These are phyloP conservation scores for Botrylloides violaceus DNA, from an alignment of 23 tunicate genomes.

Conservation along the genomic window DNA sequence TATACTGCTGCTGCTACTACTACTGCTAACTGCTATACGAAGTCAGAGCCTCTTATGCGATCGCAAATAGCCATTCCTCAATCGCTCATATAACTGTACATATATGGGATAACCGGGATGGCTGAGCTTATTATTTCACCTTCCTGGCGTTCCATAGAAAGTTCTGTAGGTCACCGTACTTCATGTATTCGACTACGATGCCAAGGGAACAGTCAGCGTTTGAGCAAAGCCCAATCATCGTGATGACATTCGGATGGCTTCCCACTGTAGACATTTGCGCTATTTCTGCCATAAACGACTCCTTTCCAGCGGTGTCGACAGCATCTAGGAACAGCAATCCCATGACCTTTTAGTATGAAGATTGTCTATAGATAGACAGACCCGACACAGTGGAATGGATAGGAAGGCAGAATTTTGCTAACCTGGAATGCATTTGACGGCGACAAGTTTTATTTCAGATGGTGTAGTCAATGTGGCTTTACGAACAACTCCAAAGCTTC, in stretches of 20 bases:
- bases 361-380: too few relatives aligned
- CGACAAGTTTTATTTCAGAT: constrained; percentile 37
- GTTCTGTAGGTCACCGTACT: constrained; percentile 85
- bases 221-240: constrained; percentile 60
- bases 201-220: constrained; percentile 13
- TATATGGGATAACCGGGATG: too few relatives aligned
- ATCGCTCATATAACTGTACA: too few relatives aligned
- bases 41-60: too few relatives aligned
- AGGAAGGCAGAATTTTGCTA: too few relatives aligned
- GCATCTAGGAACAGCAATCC: not conserved
- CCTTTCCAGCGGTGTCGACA: not conserved
- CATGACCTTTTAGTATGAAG: too few relatives aligned
- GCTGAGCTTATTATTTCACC: too few relatives aligned
- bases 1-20: too few relatives aligned
- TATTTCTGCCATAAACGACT: constrained; percentile 83
- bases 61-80: too few relatives aligned
- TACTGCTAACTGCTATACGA: too few relatives aligned
- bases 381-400: too few relatives aligned
- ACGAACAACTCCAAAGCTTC: constrained; percentile 90
- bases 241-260: constrained; percentile 43
- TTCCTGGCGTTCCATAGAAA: constrained; percentile 75
- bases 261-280: constrained; percentile 51
- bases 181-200: constrained; percentile 57
- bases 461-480: constrained; percentile 35
- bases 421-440: constrained; percentile 83